Base-by-base conservation (phyloP, 2,888 invertebrate species). In the Lamellibrachia satsuma region DNA sequence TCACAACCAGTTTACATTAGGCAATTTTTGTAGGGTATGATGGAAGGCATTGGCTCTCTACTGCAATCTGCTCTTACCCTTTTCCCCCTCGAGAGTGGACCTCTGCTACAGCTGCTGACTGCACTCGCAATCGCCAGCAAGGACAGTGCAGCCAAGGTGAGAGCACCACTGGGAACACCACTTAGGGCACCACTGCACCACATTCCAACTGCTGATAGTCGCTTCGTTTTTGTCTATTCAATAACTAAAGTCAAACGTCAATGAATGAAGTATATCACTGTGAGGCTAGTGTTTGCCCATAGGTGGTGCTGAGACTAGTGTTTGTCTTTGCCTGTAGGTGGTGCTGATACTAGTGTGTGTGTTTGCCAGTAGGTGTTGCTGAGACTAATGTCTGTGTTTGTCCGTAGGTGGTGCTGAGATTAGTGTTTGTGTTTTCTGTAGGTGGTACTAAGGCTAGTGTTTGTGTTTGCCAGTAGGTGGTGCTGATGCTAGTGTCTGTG, bases 41-140 rank as follows among this genome's bases (percentile, higher is more conserved):
- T 22, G 75, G 75, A 75, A n/a, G 75, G 96, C 9, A 92, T 96
- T 22, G 95, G 96, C 3, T 94, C 94, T 90, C 93, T 96, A 93
- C 95, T 95, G 55, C 94, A 95, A 90, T 95, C 95, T 9, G 95
- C 96, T 7, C 93, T 95, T 90, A 93, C 94, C 52, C 95, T 94
- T 93, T 96, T 96, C 93, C 96, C 96, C 2, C 94, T 96, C 4
- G 95, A 95, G 90, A 96, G 96, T 93, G 93, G 94, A 92, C 95
- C 95, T 27, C 94, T 96, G 27, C 94, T 96, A 8, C 93, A 93
- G 51, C 91, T 93, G 6, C 92, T 90, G 22, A 91, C 92, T 11
- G 90, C 92, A n/a, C 92, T 93, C 3, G 91, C 92, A 39, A 52
- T 57, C 27, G 92, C 93, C 75, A 57, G 91, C 52, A 91, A 90